Percentiles rank a stretch among this genome's conserved stretches.
Evolutionary conservation across 2,797 vertebrate species (phyloP).

Genomic region (Pelochelys cantorii): DNA sequence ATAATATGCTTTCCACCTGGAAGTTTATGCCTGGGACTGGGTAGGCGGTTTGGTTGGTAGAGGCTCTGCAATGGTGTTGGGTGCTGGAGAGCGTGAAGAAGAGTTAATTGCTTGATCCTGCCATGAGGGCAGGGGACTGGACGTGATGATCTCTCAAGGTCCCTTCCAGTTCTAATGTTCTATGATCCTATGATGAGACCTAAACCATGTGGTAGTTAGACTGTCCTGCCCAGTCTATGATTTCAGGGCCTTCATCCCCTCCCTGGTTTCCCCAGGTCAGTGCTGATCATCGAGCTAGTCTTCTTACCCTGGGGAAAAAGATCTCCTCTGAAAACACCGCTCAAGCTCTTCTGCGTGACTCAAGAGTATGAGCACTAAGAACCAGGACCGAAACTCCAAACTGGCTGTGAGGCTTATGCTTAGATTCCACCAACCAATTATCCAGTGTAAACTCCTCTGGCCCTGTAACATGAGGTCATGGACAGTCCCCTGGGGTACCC

Average conservation of each 20-base stretch:
- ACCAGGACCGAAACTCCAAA: not conserved
- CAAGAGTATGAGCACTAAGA: not conserved
- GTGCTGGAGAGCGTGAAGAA: not conserved
- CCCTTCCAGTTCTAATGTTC: too few relatives aligned
- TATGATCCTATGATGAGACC: not conserved
- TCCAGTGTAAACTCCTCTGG: not conserved
- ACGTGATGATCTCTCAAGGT: too few relatives aligned
- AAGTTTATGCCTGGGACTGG: too few relatives aligned
- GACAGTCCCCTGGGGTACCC: not conserved
- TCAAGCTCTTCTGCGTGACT: not conserved
- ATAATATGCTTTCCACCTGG: too few relatives aligned
- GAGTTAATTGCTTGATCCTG: too few relatives aligned
- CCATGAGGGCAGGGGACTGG: too few relatives aligned
- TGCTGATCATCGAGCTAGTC: not conserved
- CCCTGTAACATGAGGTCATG: not conserved
- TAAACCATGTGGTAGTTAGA: not conserved
- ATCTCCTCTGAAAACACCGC: not conserved
- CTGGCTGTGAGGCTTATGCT: not conserved
- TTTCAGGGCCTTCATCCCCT: not conserved
- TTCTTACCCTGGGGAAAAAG: not conserved
- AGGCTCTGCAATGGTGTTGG: rapidly evolving
- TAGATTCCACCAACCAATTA: not conserved
- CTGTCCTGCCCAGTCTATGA: rapidly evolving
- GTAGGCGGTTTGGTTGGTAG: not conserved
- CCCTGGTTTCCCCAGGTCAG: not conserved